Percentiles rank a stretch among this genome's conserved stretches.
phyloP scores from a whole-genome alignment of 1,140 invertebrate genomes.

The Planococcus citri region DNA sequence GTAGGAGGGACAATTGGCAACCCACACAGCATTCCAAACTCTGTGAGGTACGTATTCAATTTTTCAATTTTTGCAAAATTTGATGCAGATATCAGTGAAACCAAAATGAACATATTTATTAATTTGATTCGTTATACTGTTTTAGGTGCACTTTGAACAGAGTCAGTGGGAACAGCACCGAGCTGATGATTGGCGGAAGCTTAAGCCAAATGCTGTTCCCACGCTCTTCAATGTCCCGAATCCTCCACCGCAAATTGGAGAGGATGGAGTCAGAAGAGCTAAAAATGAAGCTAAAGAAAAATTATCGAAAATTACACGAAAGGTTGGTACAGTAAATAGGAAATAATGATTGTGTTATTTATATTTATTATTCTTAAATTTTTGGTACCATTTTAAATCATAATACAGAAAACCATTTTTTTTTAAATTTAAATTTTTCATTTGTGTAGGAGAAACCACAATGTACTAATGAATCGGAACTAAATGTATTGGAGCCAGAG shows the following conservation, averaged over 20 bases:
- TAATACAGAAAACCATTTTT: too few species aligned
- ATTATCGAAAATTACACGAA: neutral
- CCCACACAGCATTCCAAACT: neutral
- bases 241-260: slow-evolving; percentile 8
- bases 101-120: neutral
- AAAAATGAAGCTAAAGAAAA: neutral
- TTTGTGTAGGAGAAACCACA: too few species aligned
- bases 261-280: neutral
- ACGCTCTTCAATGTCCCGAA: slow-evolving; percentile 23
- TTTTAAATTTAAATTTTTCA: too few species aligned
- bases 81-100: neutral
- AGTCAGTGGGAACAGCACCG: slow-evolving; percentile 11
- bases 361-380: neutral
- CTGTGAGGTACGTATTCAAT: slow-evolving; percentile 21
- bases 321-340: neutral
- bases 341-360: neutral
- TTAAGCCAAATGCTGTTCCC: slow-evolving; percentile 22
- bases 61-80: neutral
- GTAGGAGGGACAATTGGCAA: slow-evolving; percentile 14
- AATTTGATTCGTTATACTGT: neutral
- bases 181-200: slow-evolving; percentile 19
- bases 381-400: too few species aligned
- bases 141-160: slow-evolving; percentile 23
- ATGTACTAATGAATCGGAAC: too few species aligned
- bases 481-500: too few species aligned